Evolutionary conservation across 1,140 invertebrate species (phyloP).

Genomic region (Argopecten irradians): DNA sequence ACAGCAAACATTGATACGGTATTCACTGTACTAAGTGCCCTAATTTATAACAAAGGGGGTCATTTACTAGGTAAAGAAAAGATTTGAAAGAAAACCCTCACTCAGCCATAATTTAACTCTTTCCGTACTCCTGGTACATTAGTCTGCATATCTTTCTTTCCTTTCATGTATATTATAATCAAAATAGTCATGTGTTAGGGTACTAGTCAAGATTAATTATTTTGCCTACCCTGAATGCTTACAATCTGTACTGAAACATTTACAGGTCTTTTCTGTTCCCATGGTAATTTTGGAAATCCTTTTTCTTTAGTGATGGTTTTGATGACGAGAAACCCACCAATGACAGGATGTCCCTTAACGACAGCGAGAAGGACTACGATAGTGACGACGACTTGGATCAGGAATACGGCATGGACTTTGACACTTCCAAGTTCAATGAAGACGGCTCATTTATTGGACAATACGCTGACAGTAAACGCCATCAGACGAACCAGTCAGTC

Average conservation of each 20-base stretch:
- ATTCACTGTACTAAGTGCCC: neutral
- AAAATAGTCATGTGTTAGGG: neutral
- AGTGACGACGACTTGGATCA: constrained; percentile 55
- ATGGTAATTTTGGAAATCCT: constrained; percentile 50
- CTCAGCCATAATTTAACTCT: neutral
- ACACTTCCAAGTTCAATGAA: constrained; percentile 69
- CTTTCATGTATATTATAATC: neutral
- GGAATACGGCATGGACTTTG: constrained; percentile 65
- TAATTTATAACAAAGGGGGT: neutral
- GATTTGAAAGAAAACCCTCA: neutral
- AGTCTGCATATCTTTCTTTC: neutral
- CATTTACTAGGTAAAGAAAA: neutral
- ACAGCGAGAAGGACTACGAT: constrained; percentile 44
- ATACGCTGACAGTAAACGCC: constrained; percentile 64
- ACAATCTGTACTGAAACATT: constrained; percentile 33
- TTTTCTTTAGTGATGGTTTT: constrained; percentile 49
- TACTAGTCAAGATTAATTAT: neutral
- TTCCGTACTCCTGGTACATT: neutral
- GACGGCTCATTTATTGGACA: constrained; percentile 72
- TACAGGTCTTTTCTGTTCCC: constrained; percentile 25
- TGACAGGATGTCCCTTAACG: constrained; percentile 53
- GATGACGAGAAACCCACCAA: constrained; percentile 61
- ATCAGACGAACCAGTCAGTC: neutral
- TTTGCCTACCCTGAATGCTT: constrained; percentile 44
- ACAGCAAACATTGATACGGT: no score